Evolutionary conservation across 2,797 vertebrate species (phyloP).

Genomic region (Halcyon chelicuti): DNA sequence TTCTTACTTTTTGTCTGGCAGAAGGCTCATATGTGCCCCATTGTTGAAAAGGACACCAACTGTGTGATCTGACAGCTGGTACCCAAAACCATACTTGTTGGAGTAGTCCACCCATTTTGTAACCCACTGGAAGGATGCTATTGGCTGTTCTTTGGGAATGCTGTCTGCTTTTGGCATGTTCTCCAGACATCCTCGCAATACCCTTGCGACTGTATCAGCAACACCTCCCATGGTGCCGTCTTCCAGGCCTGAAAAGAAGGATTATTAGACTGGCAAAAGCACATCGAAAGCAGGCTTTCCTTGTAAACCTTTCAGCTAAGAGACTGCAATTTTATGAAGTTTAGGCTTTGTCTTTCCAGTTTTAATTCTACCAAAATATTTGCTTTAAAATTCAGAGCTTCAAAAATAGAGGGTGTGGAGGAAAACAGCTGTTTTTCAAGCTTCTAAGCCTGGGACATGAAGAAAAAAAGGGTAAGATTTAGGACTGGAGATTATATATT

Average conservation of each 20-base stretch:
- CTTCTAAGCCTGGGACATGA: background rate
- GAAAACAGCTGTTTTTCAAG: background rate
- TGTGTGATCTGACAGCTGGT: conserved; percentile 97
- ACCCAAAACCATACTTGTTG: conserved; percentile 98
- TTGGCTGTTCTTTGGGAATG: conserved; percentile 87
- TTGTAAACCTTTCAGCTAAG: background rate
- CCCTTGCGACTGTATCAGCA: conserved; percentile 92
- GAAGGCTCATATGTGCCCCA: conserved; percentile 96
- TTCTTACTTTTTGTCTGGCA: conserved; percentile 94
- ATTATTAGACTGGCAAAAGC: background rate
- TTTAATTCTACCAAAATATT: background rate
- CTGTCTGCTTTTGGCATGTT: conserved; percentile 92
- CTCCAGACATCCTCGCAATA: conserved; percentile 92
- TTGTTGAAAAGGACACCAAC: conserved; percentile 99
- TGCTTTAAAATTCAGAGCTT: background rate
- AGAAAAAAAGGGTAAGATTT: background rate
- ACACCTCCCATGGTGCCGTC: conserved; percentile 93
- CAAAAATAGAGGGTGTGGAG: background rate
- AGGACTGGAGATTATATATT: background rate
- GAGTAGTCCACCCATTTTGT: conserved; percentile 99
- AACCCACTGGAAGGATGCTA: conserved; percentile 93
- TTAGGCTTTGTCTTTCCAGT: background rate
- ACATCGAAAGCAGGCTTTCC: background rate
- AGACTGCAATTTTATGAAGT: background rate
- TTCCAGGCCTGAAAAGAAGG: conserved; percentile 86